phyloP scores from a whole-genome alignment of 2,113 vertebrate species.

The Ceyx cyanopectus region DNA sequence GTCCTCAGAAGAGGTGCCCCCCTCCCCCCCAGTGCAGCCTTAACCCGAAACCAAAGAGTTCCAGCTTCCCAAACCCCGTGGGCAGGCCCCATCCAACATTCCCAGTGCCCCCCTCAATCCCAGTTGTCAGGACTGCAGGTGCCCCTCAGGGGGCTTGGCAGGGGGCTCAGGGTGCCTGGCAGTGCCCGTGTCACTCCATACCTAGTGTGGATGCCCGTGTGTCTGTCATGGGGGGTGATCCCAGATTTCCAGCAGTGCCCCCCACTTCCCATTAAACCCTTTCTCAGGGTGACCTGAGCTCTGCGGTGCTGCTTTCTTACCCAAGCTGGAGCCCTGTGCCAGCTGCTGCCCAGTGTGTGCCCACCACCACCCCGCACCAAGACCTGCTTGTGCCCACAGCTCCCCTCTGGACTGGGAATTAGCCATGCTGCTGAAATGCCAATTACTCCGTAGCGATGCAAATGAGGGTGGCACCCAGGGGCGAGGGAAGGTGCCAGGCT shows the following conservation, averaged over 20 bases:
- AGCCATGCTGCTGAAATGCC: no score
- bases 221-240: neutral
- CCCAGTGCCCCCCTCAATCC: neutral
- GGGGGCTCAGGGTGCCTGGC: neutral
- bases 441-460: no score
- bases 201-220: neutral
- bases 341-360: neutral
- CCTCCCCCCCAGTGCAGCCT: neutral
- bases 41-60: constrained; percentile 39
- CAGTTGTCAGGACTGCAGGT: neutral
- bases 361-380: neutral
- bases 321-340: neutral
- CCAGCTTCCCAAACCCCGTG: neutral
- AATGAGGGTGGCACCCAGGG: no score
- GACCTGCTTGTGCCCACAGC: neutral
- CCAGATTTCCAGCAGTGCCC: neutral
- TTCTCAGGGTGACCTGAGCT: constrained; percentile 11
- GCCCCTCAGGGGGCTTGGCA: neutral
- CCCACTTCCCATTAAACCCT: constrained; percentile 34
- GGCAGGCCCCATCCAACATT: neutral
- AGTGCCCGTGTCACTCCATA: neutral
- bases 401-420: no score
- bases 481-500: no score
- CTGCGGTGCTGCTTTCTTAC: neutral
- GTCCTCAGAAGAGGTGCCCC: neutral